These are phyloP conservation scores for Mactromeris polynyma DNA, from an alignment of 2,888 invertebrate genomes.

Conservation along the genomic window DNA sequence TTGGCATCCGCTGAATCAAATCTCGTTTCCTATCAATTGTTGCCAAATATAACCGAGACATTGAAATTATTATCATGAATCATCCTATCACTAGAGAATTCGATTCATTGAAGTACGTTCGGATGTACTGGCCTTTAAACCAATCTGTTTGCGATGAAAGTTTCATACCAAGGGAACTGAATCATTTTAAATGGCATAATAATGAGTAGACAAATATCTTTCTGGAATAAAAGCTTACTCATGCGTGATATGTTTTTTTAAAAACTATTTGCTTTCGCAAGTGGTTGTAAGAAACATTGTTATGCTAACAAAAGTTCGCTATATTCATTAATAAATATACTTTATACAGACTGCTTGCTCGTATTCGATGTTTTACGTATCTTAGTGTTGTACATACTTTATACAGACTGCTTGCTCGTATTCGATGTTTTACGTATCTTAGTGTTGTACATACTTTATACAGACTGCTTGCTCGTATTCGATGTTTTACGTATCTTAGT, in stretches of 20 bases:
- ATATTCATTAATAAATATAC: too few relatives aligned
- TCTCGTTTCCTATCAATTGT: neutral
- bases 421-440: too few relatives aligned
- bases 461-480: too few relatives aligned
- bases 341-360: too few relatives aligned
- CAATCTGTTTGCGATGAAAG: neutral
- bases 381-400: too few relatives aligned
- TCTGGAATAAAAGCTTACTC: neutral
- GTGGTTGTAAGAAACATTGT: too few relatives aligned
- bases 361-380: too few relatives aligned
- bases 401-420: too few relatives aligned
- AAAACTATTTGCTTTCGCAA: neutral
- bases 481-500: too few relatives aligned
- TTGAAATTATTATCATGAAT: neutral
- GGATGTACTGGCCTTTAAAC: constrained; percentile 10
- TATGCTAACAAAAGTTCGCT: too few relatives aligned
- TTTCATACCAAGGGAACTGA: neutral
- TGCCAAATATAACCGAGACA: neutral
- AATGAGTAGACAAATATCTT: neutral
- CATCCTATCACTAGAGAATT: neutral
- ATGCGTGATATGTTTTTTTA: neutral
- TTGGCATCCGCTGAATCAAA: neutral
- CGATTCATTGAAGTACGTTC: constrained; percentile 4
- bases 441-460: too few relatives aligned
- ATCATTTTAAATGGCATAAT: neutral